phyloP scores from a whole-genome alignment of 1,140 invertebrate species.

The Globodera ellingtonae region DNA sequence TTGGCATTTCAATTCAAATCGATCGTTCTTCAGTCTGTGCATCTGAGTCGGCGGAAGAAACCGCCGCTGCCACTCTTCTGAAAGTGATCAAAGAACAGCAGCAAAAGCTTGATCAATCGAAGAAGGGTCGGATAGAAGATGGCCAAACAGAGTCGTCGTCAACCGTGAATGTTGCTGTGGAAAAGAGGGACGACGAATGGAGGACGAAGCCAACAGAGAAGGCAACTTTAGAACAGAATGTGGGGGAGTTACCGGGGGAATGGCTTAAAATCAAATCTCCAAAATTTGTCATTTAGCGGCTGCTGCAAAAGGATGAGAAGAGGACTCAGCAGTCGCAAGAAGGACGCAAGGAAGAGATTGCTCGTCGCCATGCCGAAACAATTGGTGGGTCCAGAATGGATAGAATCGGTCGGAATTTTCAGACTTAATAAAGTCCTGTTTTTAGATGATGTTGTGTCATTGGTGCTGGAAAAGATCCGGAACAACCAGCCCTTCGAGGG shows the following conservation, averaged over 20 bases:
- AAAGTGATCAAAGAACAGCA: constrained; percentile 2
- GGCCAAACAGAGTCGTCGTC: not conserved
- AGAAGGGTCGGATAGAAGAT: not conserved
- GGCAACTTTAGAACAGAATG: not conserved
- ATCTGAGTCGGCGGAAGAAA: not conserved
- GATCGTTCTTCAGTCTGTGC: not conserved
- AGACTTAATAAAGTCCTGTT: not conserved
- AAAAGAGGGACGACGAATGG: constrained; percentile 6
- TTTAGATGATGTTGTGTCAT: constrained; percentile 39
- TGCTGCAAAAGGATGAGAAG: constrained; percentile 6
- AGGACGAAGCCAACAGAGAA: not conserved
- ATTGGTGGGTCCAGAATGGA: not conserved
- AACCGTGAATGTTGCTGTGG: not conserved
- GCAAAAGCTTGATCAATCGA: not conserved
- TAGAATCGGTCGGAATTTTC: too few species aligned
- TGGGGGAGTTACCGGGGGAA: too few species aligned
- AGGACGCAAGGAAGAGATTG: constrained; percentile 16
- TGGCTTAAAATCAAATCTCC: too few species aligned
- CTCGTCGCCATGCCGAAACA: constrained; percentile 20
- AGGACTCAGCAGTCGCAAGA: constrained; percentile 13
- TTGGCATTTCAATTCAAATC: not conserved
- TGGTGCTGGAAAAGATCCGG: constrained; percentile 42
- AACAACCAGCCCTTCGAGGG: constrained; percentile 48
- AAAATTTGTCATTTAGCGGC: not conserved
- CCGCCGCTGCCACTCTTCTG: constrained; percentile 4